Conservation (phyloP, 2,888 invertebrate species). For the Lithophane ornitopus region DNA sequence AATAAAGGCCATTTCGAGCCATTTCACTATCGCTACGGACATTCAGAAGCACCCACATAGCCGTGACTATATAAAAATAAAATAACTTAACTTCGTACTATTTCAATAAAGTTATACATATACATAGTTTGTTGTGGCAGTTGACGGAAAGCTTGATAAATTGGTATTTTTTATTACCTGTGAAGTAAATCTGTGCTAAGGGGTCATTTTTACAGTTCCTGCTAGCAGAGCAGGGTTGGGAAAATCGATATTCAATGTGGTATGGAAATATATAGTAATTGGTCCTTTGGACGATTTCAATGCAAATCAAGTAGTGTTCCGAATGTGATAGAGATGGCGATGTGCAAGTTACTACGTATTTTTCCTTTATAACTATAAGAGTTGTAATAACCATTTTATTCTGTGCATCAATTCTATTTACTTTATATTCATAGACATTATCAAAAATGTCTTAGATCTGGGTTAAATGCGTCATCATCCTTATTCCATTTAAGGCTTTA, state of each 20-base stretch:
- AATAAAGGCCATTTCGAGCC: slow-evolving; percentile 55
- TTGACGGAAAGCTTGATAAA: slow-evolving; percentile 59
- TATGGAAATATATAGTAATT: background rate
- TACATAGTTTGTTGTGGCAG: slow-evolving; percentile 21
- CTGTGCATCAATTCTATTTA: background rate
- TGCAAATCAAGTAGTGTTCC: background rate
- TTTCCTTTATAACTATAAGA: background rate
- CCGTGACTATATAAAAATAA: slow-evolving; percentile 42
- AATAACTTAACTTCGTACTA: slow-evolving; percentile 47
- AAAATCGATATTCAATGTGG: background rate
- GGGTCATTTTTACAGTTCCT: background rate
- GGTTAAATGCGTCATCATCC: slow-evolving; percentile 41
- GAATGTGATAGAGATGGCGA: background rate
- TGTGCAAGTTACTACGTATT: background rate
- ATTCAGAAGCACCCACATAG: slow-evolving; percentile 56
- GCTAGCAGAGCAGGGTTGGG: background rate
- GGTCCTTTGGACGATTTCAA: background rate
- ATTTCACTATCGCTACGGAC: slow-evolving; percentile 44
- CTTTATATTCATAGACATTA: background rate
- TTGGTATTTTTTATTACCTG: slow-evolving; percentile 17
- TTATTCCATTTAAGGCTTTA: slow-evolving; percentile 17
- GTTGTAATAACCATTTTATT: background rate
- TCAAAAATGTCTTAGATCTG: slow-evolving; percentile 7
- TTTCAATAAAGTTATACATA: slow-evolving; percentile 51
- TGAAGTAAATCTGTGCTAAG: background rate